Base-by-base conservation (phyloP, 2,888 invertebrate species). In the Caenorhabditis uteleia region DNA sequence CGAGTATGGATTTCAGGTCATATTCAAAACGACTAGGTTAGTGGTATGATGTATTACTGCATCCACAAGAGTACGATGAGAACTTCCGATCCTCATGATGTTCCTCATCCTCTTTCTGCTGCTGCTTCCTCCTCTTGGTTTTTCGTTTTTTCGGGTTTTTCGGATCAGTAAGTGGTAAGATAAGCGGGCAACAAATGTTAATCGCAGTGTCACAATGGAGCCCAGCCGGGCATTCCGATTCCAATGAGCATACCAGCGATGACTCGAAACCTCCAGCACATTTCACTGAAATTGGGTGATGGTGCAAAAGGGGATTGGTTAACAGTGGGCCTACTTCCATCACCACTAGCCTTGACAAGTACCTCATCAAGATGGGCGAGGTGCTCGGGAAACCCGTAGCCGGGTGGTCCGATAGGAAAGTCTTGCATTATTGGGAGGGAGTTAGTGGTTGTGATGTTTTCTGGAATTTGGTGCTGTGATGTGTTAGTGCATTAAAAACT, bases 161-260 rank as follows among this genome's bases (percentile, higher is more conserved):
- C 20, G 70, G 58, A 45, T 75, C 75, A 31, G 68, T 73, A 14
- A 80, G 68, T 26, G 79, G 78, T 21, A 80, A 67, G 26, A 80
- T 61, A 40, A 80, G 62, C 21, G 81, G 81, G 58, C 82, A 82
- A 58, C 82, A 82, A 14, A 74, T 59, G 40, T 66, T 57, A 47
- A 74, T 60, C 12, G 58, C 57, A 2, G 54, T 44, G 45, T 79
- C 79, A 46, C 82, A 82, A 58, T 74, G 75, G 38, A 79, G 68
- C 12, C 80, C 82, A 29, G 70, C 73, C 7, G 82, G 82, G 43
- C 82, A 82, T 20, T 68, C 68, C 12, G 64, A 44, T 26, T 67
- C 70, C 5, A 43, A 47, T 29, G 61, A 58, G 54, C 80, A 79
- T 4, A 60, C 59, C 21, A 79, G 40, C 16, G 67, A 61, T 27